Percentiles rank a stretch among this genome's conserved stretches.
Evolutionary conservation across 1,140 invertebrate species (phyloP).

Genomic region (Pygmarrhopalites habei): DNA sequence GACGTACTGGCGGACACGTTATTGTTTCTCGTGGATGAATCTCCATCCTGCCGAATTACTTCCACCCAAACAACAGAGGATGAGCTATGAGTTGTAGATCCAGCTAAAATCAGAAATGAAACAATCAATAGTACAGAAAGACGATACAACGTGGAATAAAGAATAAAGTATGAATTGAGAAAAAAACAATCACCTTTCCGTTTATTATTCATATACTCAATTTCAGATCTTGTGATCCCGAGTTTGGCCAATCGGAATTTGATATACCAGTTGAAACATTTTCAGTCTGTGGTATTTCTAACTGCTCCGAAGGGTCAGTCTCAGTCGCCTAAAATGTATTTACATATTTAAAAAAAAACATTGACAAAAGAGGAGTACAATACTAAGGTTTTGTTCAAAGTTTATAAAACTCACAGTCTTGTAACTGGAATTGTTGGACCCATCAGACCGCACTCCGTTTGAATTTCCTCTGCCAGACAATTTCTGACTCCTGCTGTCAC

Average conservation of each 20-base stretch:
- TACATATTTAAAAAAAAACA: too few species aligned
- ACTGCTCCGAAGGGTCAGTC: neutral
- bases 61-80: conserved; percentile 9
- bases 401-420: neutral
- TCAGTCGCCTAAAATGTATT: conserved; percentile 30
- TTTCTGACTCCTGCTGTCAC: neutral
- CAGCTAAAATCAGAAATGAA: neutral
- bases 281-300: neutral
- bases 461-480: neutral
- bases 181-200: neutral
- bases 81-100: neutral
- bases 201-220: conserved; percentile 15
- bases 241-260: conserved; percentile 15
- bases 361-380: too few species aligned
- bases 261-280: neutral
- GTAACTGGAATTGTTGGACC: conserved; percentile 4
- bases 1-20: too few species aligned
- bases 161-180: neutral
- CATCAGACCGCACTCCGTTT: too few species aligned
- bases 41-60: neutral
- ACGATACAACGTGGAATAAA: neutral
- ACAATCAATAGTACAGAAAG: neutral
- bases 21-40: too few species aligned
- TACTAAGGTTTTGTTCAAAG: too few species aligned
- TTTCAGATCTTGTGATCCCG: conserved; percentile 23